Evolutionary conservation across 2,797 vertebrate genomes (phyloP).

Genomic region (Prionace glauca): DNA sequence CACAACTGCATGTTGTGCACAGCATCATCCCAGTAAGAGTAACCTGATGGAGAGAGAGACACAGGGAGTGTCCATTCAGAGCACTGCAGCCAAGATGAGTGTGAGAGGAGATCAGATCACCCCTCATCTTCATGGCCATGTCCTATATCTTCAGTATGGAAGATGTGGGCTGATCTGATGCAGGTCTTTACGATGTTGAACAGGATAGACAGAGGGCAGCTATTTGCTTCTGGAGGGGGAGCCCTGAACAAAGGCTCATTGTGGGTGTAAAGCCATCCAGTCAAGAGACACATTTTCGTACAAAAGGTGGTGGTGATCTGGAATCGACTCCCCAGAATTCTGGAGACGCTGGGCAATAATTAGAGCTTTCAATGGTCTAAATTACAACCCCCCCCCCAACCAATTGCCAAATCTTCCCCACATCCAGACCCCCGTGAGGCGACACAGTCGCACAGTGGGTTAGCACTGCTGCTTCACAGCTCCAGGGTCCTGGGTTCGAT

Average conservation of each 20-base stretch:
- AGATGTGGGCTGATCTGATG: neutral
- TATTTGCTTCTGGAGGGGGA: neutral
- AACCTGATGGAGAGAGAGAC: neutral
- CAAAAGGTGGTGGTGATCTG: neutral
- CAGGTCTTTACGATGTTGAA: neutral
- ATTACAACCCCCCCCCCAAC: neutral
- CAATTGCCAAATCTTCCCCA: neutral
- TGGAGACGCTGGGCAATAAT: neutral
- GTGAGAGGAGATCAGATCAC: neutral
- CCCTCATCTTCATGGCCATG: neutral
- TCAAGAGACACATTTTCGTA: neutral
- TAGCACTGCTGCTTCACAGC: too few relatives aligned
- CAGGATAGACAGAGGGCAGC: neutral
- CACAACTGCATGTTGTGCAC: neutral
- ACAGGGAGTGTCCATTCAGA: neutral
- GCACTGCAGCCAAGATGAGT: neutral
- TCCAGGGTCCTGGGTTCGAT: too few relatives aligned
- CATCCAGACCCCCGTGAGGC: too few relatives aligned
- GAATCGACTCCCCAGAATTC: neutral
- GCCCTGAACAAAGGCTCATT: neutral
- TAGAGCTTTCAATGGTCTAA: neutral
- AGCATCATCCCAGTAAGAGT: neutral
- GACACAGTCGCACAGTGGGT: too few relatives aligned
- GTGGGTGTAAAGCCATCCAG: neutral
- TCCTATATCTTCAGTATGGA: neutral